Base-by-base conservation (phyloP, 2,888 invertebrate species). In the Nomada goodeniana region DNA sequence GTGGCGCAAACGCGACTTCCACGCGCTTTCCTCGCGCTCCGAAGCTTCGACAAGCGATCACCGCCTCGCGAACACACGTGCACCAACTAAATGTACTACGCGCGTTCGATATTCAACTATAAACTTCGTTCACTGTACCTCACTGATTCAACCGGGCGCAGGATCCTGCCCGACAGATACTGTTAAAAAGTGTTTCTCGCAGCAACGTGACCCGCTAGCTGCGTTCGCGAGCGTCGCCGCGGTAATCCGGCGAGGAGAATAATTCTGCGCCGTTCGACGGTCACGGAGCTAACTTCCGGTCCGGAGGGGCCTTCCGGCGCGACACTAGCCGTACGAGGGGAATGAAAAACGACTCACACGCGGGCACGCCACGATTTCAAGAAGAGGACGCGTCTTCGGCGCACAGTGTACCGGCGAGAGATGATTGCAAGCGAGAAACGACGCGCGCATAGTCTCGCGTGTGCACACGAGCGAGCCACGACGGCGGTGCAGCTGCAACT, bases 401-500 rank as follows among this genome's bases (percentile, higher is more conserved):
- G 11, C 20, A 57, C 70, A 77, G 60, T 75, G 78, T 70, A 71
- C 74, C 80, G 83, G 71, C 71, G 74, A 70, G 76, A 80, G 73
- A 80, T 71, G 78, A 83, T 80, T 68, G 76, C 80, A 60, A 73
- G 59, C 60, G 84, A 69, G 72, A 69, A 82, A 76, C 73, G 55
- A 86, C 80, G 84, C 88, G 86, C 87, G 84, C 84, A 83, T 86
- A 84, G 73, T 85, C 78, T 77, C 88, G 86, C 86, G 57, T 86
- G 84, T 85, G 88, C 88, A 82, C 84, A 80, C 83, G 84, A 87
- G 81, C 72, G 85, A 85, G 70, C 84, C 81, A 80, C 88, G 85
- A 59, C 86, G 89, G 87, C 90, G 90, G 89, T 92, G 92, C 92
- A 92, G 91, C 92, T 92, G 92, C 90, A 90, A 90, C 91, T 90